Evolutionary conservation across 2,888 invertebrate genomes (phyloP).

Genomic region (Acanthococcus lagerstroemiae): DNA sequence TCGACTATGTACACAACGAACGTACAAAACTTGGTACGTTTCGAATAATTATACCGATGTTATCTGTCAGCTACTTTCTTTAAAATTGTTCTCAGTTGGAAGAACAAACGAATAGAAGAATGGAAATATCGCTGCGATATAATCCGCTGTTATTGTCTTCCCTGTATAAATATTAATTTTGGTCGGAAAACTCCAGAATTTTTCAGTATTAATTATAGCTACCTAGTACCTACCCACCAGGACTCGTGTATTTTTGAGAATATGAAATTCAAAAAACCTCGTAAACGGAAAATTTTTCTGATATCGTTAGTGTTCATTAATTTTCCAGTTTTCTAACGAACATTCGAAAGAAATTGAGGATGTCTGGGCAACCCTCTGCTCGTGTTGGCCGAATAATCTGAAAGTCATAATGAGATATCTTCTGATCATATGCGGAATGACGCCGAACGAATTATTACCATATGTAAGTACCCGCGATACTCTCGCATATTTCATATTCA

Average conservation of each 20-base stretch:
- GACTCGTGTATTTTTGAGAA: too few relatives aligned
- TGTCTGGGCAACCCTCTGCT: slow-evolving; percentile 89
- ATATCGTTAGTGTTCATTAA: not conserved
- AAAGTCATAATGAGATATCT: slow-evolving; percentile 93
- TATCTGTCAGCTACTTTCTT: too few relatives aligned
- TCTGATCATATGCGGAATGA: slow-evolving; percentile 92
- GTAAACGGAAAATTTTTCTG: not conserved
- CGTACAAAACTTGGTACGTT: too few relatives aligned
- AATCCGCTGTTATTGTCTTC: not conserved
- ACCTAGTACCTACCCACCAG: too few relatives aligned
- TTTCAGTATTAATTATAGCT: too few relatives aligned
- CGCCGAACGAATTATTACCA: slow-evolving; percentile 84
- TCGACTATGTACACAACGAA: too few relatives aligned
- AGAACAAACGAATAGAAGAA: not conserved
- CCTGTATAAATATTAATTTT: too few relatives aligned
- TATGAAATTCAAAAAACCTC: too few relatives aligned
- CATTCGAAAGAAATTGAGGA: slow-evolving; percentile 93
- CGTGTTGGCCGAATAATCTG: slow-evolving; percentile 94
- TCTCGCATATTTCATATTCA: too few relatives aligned
- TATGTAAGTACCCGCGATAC: slow-evolving; percentile 70
- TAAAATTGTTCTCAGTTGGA: too few relatives aligned
- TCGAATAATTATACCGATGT: too few relatives aligned
- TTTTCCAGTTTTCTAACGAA: slow-evolving; percentile 76
- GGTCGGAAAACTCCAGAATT: too few relatives aligned
- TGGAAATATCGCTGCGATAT: not conserved